Percentiles rank a stretch among this genome's conserved stretches.
Conservation (phyloP, 2,888 invertebrate genomes). For the Spatulosminthurus flaviceps region DNA sequence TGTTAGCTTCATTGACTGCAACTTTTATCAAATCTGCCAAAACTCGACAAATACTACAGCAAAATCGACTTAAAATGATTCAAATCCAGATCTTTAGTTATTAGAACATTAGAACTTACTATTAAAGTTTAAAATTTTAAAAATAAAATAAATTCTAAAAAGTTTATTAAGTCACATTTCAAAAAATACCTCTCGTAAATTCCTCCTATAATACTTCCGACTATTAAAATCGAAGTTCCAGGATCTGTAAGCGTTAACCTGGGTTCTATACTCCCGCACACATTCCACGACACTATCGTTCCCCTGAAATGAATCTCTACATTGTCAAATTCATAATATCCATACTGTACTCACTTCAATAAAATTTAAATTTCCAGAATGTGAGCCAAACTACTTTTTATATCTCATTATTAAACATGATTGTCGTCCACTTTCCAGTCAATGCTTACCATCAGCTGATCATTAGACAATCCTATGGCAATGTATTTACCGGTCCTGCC, state of each 20-base stretch:
- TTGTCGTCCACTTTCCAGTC: no score
- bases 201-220: neutral
- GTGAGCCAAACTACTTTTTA: no score
- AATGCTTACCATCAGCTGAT: slow-evolving; percentile 48
- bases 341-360: neutral
- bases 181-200: slow-evolving; percentile 32
- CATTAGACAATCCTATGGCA: slow-evolving; percentile 52
- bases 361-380: neutral
- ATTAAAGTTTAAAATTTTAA: neutral
- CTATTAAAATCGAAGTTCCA: slow-evolving; percentile 55
- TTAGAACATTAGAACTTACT: slow-evolving; percentile 7
- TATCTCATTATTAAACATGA: no score
- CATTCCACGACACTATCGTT: slow-evolving; percentile 57
- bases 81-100: no score
- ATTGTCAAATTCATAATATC: neutral
- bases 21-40: no score
- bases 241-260: slow-evolving; percentile 51
- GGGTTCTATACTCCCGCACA: slow-evolving; percentile 42
- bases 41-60: no score
- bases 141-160: neutral
- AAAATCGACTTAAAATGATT: no score
- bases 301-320: no score
- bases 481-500: slow-evolving; percentile 44
- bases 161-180: neutral
- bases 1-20: no score